phyloP scores from a whole-genome alignment of 1,140 invertebrate genomes.

The Caenorhabditis latens region DNA sequence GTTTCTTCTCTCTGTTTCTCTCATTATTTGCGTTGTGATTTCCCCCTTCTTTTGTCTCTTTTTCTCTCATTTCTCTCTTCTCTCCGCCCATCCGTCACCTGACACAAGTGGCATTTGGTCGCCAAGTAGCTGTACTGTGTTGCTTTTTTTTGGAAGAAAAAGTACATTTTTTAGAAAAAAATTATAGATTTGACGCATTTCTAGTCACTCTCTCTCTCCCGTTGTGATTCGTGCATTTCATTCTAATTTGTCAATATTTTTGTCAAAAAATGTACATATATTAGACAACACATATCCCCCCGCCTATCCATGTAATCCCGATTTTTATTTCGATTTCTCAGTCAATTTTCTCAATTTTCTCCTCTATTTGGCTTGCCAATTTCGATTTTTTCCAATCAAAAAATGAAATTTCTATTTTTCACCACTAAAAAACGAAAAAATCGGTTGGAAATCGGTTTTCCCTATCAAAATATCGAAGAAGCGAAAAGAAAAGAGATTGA shows the following conservation, averaged over 20 bases:
- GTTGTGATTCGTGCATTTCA: slow-evolving; percentile 41
- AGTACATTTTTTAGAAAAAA: no score
- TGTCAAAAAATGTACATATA: no score
- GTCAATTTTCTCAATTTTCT: neutral
- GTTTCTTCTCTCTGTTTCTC: slow-evolving; percentile 39
- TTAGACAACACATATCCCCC: slow-evolving; percentile 2
- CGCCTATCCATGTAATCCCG: slow-evolving; percentile 7
- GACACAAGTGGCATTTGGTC: slow-evolving; percentile 13
- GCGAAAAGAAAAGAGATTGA: neutral
- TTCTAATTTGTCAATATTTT: neutral
- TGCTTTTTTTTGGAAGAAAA: no score
- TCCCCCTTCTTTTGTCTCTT: neutral
- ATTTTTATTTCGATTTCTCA: neutral
- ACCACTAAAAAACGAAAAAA: no score
- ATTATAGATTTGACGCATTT: slow-evolving; percentile 2
- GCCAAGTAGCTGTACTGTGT: no score
- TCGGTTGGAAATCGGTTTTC: no score
- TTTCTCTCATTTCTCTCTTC: slow-evolving; percentile 9
- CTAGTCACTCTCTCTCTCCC: neutral
- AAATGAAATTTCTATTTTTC: no score
- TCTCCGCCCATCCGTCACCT: neutral
- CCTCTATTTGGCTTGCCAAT: neutral
- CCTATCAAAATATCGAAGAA: neutral
- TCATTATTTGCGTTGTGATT: slow-evolving; percentile 55
- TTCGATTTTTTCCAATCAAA: no score